Evolutionary conservation across 1,140 invertebrate species (phyloP), one percentile per base, ranked within the genome.

Genomic region (Phymastichus coffea): DNA sequence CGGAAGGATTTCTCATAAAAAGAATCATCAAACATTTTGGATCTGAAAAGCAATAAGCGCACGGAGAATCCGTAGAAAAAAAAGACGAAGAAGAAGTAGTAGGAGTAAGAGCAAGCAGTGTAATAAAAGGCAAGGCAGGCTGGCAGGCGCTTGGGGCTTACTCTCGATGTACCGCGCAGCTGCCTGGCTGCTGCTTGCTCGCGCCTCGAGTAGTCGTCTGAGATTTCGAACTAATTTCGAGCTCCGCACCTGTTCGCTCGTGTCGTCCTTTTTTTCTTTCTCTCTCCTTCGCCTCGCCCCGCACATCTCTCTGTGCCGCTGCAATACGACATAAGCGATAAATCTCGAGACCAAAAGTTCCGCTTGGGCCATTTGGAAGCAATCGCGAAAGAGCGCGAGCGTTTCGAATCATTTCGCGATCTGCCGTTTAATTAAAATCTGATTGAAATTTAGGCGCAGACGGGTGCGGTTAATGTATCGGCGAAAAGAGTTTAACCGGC

Each of bases 401-500:
- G 63, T 57, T 41, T 41, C 63, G 64, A 70, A 78, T 78, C 73
- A 75, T 79, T 78, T 72, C 67, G 70, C 70, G 67, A 73, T 78
- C 75, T 75, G 69, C 63, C 66, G 69, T 79, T 80, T 78, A 80
- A 80, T 80, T 80, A 80, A 80, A 79, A 76, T 77, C 70, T 76
- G 75, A 78, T 77, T 76, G 72, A 70, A 77, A 71, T 70, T 76
- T 76, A 68, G 51, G 22, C 22, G 44, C 25, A 28, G 54, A 51
- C 76, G 70, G 76, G 66, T 79, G 78, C 58, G 77, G 75, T 78
- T 80, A 79, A 80, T 76, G 76, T 71, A 73, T 75, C 71, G 69
- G 67, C 66, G 61, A n/a, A 73, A 76, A 75, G 71, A 73, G 70
- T 76, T 76, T 71, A 67, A 75, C 72, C 62, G 64, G 63, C 65